Evolutionary conservation across 2,888 invertebrate species (phyloP).

Genomic region (Chloromyia formosa): DNA sequence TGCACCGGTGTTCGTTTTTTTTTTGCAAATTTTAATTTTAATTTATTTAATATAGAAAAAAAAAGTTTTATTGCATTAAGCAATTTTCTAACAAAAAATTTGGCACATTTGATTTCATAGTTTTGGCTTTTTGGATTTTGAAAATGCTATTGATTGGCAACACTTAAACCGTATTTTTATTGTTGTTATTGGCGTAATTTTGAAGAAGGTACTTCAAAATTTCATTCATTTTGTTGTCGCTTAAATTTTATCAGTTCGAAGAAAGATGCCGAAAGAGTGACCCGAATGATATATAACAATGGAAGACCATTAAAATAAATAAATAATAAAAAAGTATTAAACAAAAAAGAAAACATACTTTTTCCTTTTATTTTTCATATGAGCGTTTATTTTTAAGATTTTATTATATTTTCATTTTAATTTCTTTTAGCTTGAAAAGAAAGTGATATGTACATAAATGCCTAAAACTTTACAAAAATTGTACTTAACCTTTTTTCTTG

Average conservation of each 20-base stretch:
- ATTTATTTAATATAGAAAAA: background rate
- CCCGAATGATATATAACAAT: background rate
- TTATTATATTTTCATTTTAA: background rate
- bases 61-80: background rate
- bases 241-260: too few species aligned
- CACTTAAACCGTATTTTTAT: too few species aligned
- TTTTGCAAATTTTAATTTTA: background rate
- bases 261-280: too few species aligned
- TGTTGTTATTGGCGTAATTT: too few species aligned
- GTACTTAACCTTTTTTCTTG: background rate
- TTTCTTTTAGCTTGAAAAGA: too few species aligned
- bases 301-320: background rate
- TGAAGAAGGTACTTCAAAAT: too few species aligned
- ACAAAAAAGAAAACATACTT: background rate
- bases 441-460: background rate
- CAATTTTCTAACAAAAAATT: background rate
- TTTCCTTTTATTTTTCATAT: background rate
- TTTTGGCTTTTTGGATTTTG: background rate
- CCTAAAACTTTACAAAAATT: constrained; percentile 11
- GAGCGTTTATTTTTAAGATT: background rate
- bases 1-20: background rate
- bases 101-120: constrained; percentile 26
- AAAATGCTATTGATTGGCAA: constrained; percentile 1
- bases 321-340: constrained; percentile 1
- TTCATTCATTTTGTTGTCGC: too few species aligned